Percentiles rank a stretch among this genome's conserved stretches.
Evolutionary conservation across 2,888 invertebrate genomes (phyloP).

Genomic region (Sesia bembeciformis): DNA sequence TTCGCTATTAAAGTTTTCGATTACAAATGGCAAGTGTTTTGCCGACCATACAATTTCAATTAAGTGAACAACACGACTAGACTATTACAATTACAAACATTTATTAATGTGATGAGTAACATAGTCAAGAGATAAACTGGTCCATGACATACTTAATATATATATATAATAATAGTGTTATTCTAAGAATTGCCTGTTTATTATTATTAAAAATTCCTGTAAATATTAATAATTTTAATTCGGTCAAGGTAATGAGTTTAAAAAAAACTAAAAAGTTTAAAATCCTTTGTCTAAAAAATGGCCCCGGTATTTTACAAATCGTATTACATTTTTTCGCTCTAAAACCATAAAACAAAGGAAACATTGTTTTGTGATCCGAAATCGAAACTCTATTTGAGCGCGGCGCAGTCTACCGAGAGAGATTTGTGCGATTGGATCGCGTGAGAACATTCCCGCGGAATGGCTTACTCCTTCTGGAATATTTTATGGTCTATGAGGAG

Average conservation of each 20-base stretch:
- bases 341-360: slow-evolving; percentile 10
- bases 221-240: no score
- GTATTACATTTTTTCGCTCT: slow-evolving; percentile 4
- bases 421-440: slow-evolving; percentile 36
- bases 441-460: slow-evolving; percentile 24
- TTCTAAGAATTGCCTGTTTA: background rate
- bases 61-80: background rate
- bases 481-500: slow-evolving; percentile 14
- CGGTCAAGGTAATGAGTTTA: no score
- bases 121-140: slow-evolving; percentile 1
- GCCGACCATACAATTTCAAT: slow-evolving; percentile 5
- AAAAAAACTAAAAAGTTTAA: no score
- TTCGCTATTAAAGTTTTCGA: no score
- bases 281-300: background rate
- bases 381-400: slow-evolving; percentile 20
- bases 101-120: background rate
- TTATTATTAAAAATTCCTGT: background rate
- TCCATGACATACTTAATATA: slow-evolving; percentile 6
- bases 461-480: slow-evolving; percentile 6
- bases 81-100: slow-evolving; percentile 1
- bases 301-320: slow-evolving; percentile 3
- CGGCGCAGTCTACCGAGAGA: slow-evolving; percentile 28
- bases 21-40: background rate
- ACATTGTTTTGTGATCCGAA: slow-evolving; percentile 29
- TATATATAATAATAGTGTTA: background rate